A percentile compares a stretch with the other conserved stretches of the same genome.
Conservation (phyloP, 2,888 invertebrate genomes). For the Charanyca ferruginea region DNA sequence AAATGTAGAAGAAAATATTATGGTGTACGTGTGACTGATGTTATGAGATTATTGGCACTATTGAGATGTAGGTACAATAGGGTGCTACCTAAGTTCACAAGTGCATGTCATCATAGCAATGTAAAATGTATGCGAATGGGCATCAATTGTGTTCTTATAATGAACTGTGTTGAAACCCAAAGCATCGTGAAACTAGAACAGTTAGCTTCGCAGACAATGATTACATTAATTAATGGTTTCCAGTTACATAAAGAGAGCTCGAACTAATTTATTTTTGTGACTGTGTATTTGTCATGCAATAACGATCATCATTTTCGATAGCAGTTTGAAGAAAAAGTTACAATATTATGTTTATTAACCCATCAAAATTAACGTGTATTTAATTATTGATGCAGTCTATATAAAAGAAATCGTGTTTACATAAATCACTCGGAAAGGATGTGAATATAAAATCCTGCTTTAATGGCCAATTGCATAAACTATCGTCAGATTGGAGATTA, state of each 20-base stretch:
- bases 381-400: conserved; percentile 11
- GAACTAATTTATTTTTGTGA: conserved; percentile 24
- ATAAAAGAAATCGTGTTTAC: conserved; percentile 54
- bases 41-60: conserved; percentile 66
- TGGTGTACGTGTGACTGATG: conserved; percentile 34
- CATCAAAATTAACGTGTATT: conserved; percentile 1
- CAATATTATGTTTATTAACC: not conserved
- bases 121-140: conserved; percentile 38
- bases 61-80: conserved; percentile 39
- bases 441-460: conserved; percentile 67
- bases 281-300: conserved; percentile 6
- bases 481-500: conserved; percentile 49
- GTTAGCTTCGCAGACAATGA: conserved; percentile 62
- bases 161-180: conserved; percentile 60
- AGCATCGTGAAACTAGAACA: conserved; percentile 65
- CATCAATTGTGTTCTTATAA: conserved; percentile 56
- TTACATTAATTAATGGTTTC: conserved; percentile 64
- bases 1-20: conserved; percentile 23
- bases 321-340: conserved; percentile 7
- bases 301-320: conserved; percentile 13
- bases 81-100: conserved; percentile 39
- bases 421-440: conserved; percentile 57
- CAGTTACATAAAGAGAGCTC: conserved; percentile 63
- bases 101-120: conserved; percentile 49
- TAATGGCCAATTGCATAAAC: conserved; percentile 37